Conservation (phyloP, 1,140 invertebrate genomes). For the Eriosoma lanigerum region DNA sequence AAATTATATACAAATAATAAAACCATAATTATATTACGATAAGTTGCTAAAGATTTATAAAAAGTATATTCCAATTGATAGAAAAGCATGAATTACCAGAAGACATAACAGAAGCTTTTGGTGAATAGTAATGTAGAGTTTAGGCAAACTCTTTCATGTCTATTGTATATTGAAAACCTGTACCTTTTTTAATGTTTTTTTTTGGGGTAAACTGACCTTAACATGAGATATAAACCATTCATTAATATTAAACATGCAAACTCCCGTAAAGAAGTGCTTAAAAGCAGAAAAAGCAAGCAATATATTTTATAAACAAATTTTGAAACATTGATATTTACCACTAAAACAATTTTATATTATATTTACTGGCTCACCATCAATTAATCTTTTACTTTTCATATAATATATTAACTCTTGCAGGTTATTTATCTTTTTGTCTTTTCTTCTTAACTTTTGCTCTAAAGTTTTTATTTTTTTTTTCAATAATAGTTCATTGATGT, state of each 20-base stretch:
- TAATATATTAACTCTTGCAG: not conserved
- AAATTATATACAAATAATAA: not conserved
- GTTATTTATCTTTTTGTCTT: not conserved
- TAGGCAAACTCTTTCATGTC: conserved; percentile 8
- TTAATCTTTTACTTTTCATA: not conserved
- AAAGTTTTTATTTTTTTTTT: not conserved
- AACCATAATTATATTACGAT: not conserved
- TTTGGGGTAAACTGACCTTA: too few species aligned
- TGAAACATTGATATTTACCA: not conserved
- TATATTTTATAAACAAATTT: conserved; percentile 3
- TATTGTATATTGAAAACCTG: not conserved
- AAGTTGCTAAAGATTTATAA: not conserved
- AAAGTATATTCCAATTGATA: too few species aligned
- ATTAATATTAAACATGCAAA: not conserved
- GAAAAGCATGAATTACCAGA: too few species aligned
- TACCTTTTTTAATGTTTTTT: conserved; percentile 7
- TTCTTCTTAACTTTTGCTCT: not conserved
- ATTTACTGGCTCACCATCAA: not conserved
- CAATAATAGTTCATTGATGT: not conserved
- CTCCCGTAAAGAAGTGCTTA: not conserved
- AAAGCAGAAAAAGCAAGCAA: not conserved
- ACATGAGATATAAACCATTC: too few species aligned
- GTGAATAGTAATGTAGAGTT: conserved; percentile 1
- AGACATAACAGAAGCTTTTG: not conserved
- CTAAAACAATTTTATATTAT: not conserved